Base-by-base conservation (phyloP, 1,140 invertebrate genomes). In the Tachypleus tridentatus region DNA sequence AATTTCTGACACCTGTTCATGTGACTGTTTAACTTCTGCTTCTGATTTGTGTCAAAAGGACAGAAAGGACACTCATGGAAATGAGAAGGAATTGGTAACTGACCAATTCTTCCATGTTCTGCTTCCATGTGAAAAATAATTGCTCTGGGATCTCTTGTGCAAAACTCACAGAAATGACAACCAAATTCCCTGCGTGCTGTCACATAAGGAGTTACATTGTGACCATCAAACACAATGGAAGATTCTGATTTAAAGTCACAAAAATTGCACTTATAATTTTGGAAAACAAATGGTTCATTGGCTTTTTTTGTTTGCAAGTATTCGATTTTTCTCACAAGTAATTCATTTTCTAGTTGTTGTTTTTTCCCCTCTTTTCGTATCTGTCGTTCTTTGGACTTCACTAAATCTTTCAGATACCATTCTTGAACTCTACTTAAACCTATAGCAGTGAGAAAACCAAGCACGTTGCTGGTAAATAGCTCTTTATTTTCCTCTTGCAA, bases 201-300 rank as follows among this genome's bases (percentile, higher is more conserved):
- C 86, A 93, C 88, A 76, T 97, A 93, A 47, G 93, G 93, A 49
- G 88, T 91, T 73, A 94, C 89, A 73, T 93, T 82, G 76, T 98
- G 93, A 76, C 90, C 86, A 50, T 87, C 83, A 85, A 97, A 85
- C 5, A 89, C 88, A 68, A 93, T 78, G 2, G 80, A 77, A 9
- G 92, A 96, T 77, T 97, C 93, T 0, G 91, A 91, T 77, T 91
- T 91, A 79, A 96, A 98, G 75, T 82, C 90, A 79, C 93, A 98
- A 73, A 86, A 87, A 73, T 91, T 85, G 78, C 93, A 96, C 75
- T 91, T 92, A 72, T 87, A 87, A 74, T 86, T 80, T 67, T 83
- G 80, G 73, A 87, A 83, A 70, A 85, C 84, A 76, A 90, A 91
- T 65, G 88, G 88, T 72, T 87, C 85, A 74, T 96, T 94, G 74